phyloP scores from a whole-genome alignment of 2,888 invertebrate species.

The Iselma pallidipennis region DNA sequence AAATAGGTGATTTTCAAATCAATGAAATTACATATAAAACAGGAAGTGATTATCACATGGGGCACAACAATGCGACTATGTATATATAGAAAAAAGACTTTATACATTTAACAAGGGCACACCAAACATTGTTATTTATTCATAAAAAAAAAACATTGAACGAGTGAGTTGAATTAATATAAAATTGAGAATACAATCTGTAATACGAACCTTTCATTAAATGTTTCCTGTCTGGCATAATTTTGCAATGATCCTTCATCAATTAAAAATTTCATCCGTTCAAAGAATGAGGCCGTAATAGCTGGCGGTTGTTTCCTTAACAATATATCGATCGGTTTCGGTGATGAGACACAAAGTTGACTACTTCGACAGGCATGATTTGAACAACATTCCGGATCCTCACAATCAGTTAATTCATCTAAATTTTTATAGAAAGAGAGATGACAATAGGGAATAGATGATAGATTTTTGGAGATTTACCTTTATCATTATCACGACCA shows the following conservation, averaged over 20 bases:
- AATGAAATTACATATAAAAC: slow-evolving; percentile 50
- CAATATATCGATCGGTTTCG: slow-evolving; percentile 94
- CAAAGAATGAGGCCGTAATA: slow-evolving; percentile 97
- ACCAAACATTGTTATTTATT: slow-evolving; percentile 35
- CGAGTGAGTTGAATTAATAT: slow-evolving; percentile 13
- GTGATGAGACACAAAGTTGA: slow-evolving; percentile 90
- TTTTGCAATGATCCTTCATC: slow-evolving; percentile 98
- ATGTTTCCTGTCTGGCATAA: slow-evolving; percentile 93
- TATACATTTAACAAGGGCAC: slow-evolving; percentile 44
- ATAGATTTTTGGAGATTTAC: slow-evolving; percentile 59
- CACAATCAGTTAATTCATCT: slow-evolving; percentile 98
- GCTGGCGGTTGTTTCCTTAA: slow-evolving; percentile 94
- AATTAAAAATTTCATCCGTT: slow-evolving; percentile 97
- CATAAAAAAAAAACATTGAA: slow-evolving; percentile 23
- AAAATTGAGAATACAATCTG: no score
- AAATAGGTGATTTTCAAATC: slow-evolving; percentile 38
- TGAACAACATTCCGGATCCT: slow-evolving; percentile 97
- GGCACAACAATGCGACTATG: slow-evolving; percentile 77
- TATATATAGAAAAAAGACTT: slow-evolving; percentile 36
- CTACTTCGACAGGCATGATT: slow-evolving; percentile 81
- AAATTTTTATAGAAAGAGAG: slow-evolving; percentile 37
- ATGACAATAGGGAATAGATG: not conserved
- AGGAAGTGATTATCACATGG: slow-evolving; percentile 67
- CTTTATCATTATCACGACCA: slow-evolving; percentile 95
- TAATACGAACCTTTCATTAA: slow-evolving; percentile 88